Base-by-base conservation (phyloP, 1,140 invertebrate genomes). In the Nymphalis io region DNA sequence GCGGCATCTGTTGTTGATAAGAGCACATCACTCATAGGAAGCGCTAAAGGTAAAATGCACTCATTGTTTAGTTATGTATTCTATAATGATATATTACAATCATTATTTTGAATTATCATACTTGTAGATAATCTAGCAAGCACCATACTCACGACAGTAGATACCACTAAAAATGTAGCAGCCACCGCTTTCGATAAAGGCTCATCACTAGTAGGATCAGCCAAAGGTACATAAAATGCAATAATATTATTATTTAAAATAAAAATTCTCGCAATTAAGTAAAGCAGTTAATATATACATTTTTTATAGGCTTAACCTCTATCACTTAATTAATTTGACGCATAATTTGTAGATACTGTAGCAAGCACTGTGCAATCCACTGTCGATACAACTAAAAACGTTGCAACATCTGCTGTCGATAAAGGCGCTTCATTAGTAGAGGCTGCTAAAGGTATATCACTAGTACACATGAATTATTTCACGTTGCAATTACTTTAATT, bases 371-470 rank as follows among this genome's bases (percentile, higher is more conserved):
- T 81, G 2, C 70, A 74, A 38, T 66, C 67, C 13, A 80, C 81
- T 18, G 77, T 89, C 72, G 85, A 87, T 68, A 79, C 74, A 1
- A 89, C 81, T 53, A 89, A 88, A 74, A 84, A 81, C 72, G 76
- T 82, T 16, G 81, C 84, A 51, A 60, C 76, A 38, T 77, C 75
- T 8, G 81, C 81, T 44, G 76, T 79, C 69, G 85, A 87, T 33
- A 88, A 84, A 66, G 72, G 85, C 20, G 66, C 76, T 40, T 73
- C 81, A 20, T 46, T 83, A 11, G 72, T 85, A 71, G 81, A 70
- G 33, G 66, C 73, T 38, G 83, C 85, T 60, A 87, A 84, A 85
- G 85, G 82, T 87, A 84, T 44, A 69, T 33, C 44, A 27, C 27
- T 16, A 15, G n/a, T 40, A 16, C 2, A 38, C n/a, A 15, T 13